Percentiles rank a stretch among this genome's conserved stretches.
Conservation (phyloP, 2,888 invertebrate species). For the Onthophagus sagittarius region DNA sequence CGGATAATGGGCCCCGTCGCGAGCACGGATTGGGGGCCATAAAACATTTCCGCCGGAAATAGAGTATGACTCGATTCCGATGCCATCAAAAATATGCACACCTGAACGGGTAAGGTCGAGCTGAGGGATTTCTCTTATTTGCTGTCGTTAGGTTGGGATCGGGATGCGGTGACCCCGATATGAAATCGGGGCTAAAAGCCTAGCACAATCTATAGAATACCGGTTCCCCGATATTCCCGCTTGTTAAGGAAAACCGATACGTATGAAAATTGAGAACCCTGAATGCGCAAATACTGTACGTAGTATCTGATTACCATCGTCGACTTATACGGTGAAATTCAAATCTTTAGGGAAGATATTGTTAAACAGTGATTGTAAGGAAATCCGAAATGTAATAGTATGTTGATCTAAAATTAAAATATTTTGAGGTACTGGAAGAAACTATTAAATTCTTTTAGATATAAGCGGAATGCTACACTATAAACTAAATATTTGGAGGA, state of each 20-base stretch:
- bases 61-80: slow-evolving; percentile 10
- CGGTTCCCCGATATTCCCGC: not conserved
- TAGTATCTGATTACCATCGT: not conserved
- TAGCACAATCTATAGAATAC: not conserved
- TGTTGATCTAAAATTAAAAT: too few relatives aligned
- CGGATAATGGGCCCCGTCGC: not conserved
- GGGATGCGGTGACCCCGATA: not conserved
- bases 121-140: not conserved
- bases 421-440: too few relatives aligned
- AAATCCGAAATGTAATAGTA: not conserved
- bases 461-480: too few relatives aligned
- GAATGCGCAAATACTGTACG: not conserved
- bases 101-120: slow-evolving; percentile 10
- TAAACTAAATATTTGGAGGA: too few relatives aligned
- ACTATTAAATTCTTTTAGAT: too few relatives aligned
- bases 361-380: not conserved
- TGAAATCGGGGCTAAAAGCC: not conserved
- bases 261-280: not conserved
- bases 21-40: not conserved
- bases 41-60: not conserved
- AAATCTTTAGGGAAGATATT: not conserved
- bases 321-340: not conserved
- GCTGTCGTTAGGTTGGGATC: not conserved
- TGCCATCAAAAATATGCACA: slow-evolving; percentile 12
- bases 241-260: not conserved